phyloP scores from a whole-genome alignment of 2,113 vertebrate species.

The Physeter macrocephalus region DNA sequence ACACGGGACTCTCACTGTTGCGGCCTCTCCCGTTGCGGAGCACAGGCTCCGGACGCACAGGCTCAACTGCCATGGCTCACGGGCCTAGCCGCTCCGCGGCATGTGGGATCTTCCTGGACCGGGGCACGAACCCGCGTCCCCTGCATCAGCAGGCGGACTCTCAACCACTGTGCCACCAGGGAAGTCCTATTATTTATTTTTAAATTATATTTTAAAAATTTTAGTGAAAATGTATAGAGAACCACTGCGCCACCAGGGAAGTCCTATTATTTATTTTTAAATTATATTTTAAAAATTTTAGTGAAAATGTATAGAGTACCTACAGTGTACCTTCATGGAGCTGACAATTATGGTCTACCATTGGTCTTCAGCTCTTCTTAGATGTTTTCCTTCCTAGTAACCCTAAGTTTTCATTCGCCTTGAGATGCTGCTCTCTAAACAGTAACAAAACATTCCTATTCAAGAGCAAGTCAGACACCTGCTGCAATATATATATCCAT shows the following conservation, averaged over 20 bases:
- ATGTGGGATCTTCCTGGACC: no score
- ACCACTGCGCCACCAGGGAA: no score
- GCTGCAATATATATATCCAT: not conserved
- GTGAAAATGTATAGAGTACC: not conserved
- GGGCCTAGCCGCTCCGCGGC: no score
- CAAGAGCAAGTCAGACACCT: not conserved
- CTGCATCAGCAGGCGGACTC: no score
- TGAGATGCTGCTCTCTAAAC: not conserved
- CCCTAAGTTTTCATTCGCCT: not conserved
- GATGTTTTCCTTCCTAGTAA: not conserved
- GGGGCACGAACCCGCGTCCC: no score
- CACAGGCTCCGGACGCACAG: no score
- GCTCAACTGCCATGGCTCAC: no score
- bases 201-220: no score
- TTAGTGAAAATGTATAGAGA: not conserved
- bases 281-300: not conserved
- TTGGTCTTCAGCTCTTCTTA: not conserved
- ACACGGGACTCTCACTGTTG: no score
- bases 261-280: not conserved
- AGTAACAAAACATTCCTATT: conserved; percentile 19
- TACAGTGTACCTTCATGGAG: not conserved
- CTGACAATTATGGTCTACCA: not conserved
- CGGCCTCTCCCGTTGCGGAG: no score
- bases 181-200: no score
- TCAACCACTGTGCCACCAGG: no score